A percentile compares a stretch with the other conserved stretches of the same genome.
phyloP scores from a whole-genome alignment of 2,797 vertebrate genomes.

The Erithacus rubecula region DNA sequence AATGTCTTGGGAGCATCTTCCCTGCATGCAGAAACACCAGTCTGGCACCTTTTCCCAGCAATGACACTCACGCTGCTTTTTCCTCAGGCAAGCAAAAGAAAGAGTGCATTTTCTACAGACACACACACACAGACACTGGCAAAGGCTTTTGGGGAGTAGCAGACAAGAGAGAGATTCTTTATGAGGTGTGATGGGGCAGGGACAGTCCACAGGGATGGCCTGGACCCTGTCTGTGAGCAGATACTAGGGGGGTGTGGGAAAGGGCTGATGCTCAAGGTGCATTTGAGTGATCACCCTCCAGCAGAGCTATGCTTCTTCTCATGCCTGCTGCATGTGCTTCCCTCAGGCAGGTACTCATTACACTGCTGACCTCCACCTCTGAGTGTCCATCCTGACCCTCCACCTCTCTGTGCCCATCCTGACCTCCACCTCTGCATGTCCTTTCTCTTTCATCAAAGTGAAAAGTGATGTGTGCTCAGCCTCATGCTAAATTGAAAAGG shows the following conservation, averaged over 20 bases:
- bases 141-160: not conserved
- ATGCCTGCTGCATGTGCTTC: not conserved
- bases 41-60: not conserved
- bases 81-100: not conserved
- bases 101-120: not conserved
- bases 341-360: not conserved
- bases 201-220: not conserved
- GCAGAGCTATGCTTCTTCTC: not conserved
- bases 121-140: rapidly evolving
- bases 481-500: not conserved
- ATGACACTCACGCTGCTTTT: not conserved
- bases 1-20: not conserved
- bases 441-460: not conserved
- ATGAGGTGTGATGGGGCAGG: rapidly evolving
- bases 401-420: too few species aligned
- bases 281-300: not conserved
- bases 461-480: not conserved
- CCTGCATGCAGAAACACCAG: not conserved
- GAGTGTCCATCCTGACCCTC: not conserved
- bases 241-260: rapidly evolving
- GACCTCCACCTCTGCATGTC: not conserved
- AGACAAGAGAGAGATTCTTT: not conserved
- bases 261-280: not conserved
- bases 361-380: not conserved
- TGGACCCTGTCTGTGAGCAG: not conserved